Percentiles rank a stretch among this genome's conserved stretches.
phyloP scores from a whole-genome alignment of 2,888 invertebrate genomes.

The Protodeltote pygarga region DNA sequence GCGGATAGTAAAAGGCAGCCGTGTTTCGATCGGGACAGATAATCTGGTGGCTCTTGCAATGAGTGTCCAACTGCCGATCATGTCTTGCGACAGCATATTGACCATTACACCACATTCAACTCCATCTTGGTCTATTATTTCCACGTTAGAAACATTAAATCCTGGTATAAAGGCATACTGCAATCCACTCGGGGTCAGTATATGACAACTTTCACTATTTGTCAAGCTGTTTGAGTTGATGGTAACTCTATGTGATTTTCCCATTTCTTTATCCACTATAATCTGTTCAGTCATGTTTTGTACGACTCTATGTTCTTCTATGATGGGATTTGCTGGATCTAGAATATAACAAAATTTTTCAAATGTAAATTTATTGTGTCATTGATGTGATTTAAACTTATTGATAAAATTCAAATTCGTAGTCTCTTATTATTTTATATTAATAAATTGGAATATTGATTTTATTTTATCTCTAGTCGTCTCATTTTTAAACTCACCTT shows the following conservation, averaged over 20 bases:
- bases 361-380: not conserved
- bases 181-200: slow-evolving; percentile 61
- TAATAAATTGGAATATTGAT: no score
- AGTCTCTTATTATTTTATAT: not conserved
- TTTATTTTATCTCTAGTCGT: no score
- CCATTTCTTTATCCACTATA: slow-evolving; percentile 40
- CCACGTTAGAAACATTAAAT: slow-evolving; percentile 54
- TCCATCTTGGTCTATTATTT: slow-evolving; percentile 45
- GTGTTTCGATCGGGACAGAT: slow-evolving; percentile 59
- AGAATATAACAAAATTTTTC: slow-evolving; percentile 27
- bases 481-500: slow-evolving; percentile 50
- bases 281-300: slow-evolving; percentile 21
- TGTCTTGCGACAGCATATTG: slow-evolving; percentile 52
- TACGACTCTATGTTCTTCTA: slow-evolving; percentile 48
- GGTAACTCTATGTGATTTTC: slow-evolving; percentile 45
- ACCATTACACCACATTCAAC: slow-evolving; percentile 64
- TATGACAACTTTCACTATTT: slow-evolving; percentile 60
- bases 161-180: slow-evolving; percentile 58
- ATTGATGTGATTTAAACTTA: no score
- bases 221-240: slow-evolving; percentile 39
- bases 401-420: no score
- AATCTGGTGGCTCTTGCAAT: slow-evolving; percentile 57
- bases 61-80: slow-evolving; percentile 70
- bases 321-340: slow-evolving; percentile 58
- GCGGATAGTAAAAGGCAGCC: slow-evolving; percentile 64